Evolutionary conservation across 1,140 invertebrate species (phyloP), one percentile per base, ranked within the genome.

Genomic region (Saccostrea glomerata): DNA sequence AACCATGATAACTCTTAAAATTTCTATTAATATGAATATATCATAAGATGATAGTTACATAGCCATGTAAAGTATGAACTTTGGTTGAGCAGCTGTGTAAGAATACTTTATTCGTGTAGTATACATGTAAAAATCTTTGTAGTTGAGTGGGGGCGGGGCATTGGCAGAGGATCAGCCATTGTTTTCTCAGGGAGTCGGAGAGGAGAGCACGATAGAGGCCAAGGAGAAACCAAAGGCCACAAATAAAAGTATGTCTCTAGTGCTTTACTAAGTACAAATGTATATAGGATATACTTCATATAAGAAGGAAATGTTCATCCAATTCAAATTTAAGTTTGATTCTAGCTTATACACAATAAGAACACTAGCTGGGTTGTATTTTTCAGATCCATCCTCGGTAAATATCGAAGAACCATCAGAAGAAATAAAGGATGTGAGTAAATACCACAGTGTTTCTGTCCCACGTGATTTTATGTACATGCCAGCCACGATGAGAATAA

Each of bases 171-270:
- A 15, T 15, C 82, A 56, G 60, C 85, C 23, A 20, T 83, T 54
- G 77, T 89, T n/a, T 40, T 36, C 25, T 73, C 70, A 54, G 66
- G 54, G 23, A 66, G 66, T n/a, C 12, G 77, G 12, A 54, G 60
- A 30, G 55, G 85, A 88, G 30, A 77, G 70, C 70, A 77, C 55
- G 40, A 54, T 84, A 84, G 55, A 84, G 6, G 23, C 6, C 55
- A 84, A 23, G 47, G 20, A 25, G 40, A 55, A 54, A n/a, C 20
- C 82, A 0, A 58, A 84, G 56, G 25, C 9, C 17, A 23, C 36
- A 15, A 58, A 55, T 40, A 7, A 9, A 25, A 17, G 54, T 85
- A 85, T 1, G 55, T 4, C n/a, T 17, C n/a, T 84, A 47, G 47
- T 36, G 47, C 47, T 9, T 7, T 47, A 47, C 1, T 7, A 47